These are phyloP conservation scores for Graptemys geographica DNA, from an alignment of 2,797 vertebrate species.

Conservation along the genomic window DNA sequence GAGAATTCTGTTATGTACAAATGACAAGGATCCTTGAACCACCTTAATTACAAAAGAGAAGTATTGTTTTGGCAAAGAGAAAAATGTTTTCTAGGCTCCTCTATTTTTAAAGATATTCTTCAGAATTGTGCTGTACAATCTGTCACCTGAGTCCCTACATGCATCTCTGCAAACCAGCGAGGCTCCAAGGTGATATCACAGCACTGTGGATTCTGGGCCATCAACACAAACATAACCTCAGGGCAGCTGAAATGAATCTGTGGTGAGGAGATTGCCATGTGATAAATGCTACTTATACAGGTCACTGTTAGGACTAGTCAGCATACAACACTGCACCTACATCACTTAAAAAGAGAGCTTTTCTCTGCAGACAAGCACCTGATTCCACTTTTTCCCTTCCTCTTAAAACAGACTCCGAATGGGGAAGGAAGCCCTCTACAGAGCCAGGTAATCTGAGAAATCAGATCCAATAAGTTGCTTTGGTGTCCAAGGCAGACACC, in stretches of 20 bases:
- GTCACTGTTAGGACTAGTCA: background rate
- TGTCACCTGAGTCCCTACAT: background rate
- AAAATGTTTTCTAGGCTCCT: slow-evolving; percentile 30
- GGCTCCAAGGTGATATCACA: background rate
- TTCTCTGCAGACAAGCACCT: slow-evolving; percentile 1
- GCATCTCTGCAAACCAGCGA: background rate
- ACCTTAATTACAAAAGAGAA: slow-evolving; percentile 45
- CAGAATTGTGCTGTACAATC: background rate
- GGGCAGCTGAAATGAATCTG: background rate
- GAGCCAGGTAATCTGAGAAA: background rate
- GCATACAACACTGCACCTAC: background rate
- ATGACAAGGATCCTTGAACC: slow-evolving; percentile 13
- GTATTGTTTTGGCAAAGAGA: slow-evolving; percentile 20
- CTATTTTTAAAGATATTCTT: background rate
- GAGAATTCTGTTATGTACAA: slow-evolving; percentile 35
- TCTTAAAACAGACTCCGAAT: background rate
- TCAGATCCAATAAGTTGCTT: background rate
- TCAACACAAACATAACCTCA: background rate
- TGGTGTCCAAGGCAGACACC: background rate
- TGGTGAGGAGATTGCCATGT: background rate
- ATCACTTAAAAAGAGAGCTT: background rate
- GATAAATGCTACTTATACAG: background rate
- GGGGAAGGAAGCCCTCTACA: background rate
- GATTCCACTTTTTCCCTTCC: background rate
- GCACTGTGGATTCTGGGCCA: background rate